These are phyloP conservation scores for Molossus alvarezi DNA, from an alignment of 2,797 vertebrate species.

Conservation along the genomic window DNA sequence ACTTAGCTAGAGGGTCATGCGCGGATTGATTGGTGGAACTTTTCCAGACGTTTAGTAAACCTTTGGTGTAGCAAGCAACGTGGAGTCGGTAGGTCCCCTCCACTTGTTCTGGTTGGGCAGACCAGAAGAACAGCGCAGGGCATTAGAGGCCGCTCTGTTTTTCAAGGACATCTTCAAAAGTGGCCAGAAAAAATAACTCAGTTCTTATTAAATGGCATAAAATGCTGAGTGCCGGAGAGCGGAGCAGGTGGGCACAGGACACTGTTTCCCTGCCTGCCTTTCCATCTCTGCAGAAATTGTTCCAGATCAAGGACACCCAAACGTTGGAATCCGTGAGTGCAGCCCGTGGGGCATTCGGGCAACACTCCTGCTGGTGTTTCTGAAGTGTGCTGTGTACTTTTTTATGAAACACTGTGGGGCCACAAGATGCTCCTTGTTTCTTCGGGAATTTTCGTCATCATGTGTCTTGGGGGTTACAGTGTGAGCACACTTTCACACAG, in stretches of 20 bases:
- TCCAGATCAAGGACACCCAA: background rate
- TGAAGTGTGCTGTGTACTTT: background rate
- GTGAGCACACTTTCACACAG: background rate
- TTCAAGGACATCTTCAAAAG: conserved; percentile 28
- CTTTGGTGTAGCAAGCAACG: background rate
- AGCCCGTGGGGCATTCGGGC: background rate
- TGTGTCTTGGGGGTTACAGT: background rate
- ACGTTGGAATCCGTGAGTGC: background rate
- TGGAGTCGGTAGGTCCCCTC: background rate
- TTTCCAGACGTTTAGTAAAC: background rate
- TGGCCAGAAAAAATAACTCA: background rate
- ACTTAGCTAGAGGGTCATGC: background rate
- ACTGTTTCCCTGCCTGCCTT: background rate
- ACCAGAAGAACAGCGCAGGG: no score
- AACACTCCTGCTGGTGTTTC: background rate
- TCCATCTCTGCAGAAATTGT: background rate
- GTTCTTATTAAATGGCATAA: background rate
- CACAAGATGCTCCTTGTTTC: background rate
- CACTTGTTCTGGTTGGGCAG: background rate
- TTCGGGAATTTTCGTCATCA: accelerated
- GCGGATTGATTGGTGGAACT: background rate
- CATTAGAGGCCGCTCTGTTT: background rate
- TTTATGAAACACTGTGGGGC: background rate
- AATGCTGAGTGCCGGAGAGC: background rate
- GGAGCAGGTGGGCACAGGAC: background rate